phyloP scores from a whole-genome alignment of 2,113 vertebrate species.

The Centropus unirufus region DNA sequence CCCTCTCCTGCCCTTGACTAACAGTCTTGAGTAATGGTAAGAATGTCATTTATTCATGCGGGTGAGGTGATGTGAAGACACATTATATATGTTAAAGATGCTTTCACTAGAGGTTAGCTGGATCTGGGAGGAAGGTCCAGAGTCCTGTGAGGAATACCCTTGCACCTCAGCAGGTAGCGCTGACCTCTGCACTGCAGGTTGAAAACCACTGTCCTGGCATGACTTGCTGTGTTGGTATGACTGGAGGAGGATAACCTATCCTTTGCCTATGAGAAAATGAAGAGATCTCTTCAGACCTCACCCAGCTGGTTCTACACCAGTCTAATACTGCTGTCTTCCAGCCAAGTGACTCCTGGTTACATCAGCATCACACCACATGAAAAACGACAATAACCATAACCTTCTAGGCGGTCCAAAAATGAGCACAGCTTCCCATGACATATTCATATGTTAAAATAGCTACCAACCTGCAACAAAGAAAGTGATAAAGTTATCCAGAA shows the following conservation, averaged over 20 bases:
- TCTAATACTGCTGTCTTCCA: background rate
- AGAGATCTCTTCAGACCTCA: background rate
- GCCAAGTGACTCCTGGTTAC: background rate
- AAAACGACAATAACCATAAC: background rate
- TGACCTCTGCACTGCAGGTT: background rate
- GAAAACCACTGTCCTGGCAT: background rate
- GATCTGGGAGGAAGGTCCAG: background rate
- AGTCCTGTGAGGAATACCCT: rapidly evolving
- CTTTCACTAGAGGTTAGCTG: background rate
- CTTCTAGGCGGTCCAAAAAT: background rate
- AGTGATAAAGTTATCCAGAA: conserved; percentile 93
- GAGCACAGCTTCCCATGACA: background rate
- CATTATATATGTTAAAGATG: background rate
- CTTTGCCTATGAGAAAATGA: background rate
- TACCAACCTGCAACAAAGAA: conserved; percentile 92
- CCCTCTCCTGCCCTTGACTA: background rate
- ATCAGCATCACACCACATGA: background rate
- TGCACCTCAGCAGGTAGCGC: background rate
- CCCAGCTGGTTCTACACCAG: background rate
- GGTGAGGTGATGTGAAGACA: background rate
- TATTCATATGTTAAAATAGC: background rate
- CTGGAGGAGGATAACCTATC: background rate
- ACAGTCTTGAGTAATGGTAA: background rate
- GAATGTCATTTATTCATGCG: background rate
- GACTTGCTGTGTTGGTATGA: background rate